Conservation (phyloP, 2,888 invertebrate species). For the Drosophila neutralis region DNA sequence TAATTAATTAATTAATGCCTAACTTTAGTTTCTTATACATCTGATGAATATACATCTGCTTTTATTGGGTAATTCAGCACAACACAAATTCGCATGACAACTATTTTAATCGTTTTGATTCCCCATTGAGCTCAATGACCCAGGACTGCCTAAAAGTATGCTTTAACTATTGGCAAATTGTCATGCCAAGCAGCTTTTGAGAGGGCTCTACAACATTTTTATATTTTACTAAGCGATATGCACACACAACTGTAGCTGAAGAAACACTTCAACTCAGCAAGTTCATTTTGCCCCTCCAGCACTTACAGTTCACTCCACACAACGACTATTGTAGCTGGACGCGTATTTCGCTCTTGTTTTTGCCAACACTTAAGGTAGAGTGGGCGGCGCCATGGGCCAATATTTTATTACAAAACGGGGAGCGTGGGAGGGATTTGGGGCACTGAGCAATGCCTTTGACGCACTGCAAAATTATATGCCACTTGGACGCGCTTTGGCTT, state of each 20-base stretch:
- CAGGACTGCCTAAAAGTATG: constrained; percentile 61
- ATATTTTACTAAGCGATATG: constrained; percentile 28
- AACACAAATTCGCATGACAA: background rate
- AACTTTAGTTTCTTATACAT: background rate
- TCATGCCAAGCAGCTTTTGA: constrained; percentile 52
- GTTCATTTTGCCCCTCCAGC: background rate
- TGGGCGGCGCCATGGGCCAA: constrained; percentile 6
- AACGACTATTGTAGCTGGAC: constrained; percentile 47
- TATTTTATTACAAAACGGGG: constrained; percentile 31
- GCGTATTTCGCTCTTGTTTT: constrained; percentile 31
- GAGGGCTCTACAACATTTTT: constrained; percentile 18
- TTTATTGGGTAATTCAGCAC: background rate
- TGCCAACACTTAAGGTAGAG: constrained; percentile 15
- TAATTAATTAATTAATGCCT: background rate
- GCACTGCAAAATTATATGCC: constrained; percentile 63
- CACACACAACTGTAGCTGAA: constrained; percentile 40
- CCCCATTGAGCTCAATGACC: background rate
- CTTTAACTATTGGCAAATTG: constrained; percentile 36
- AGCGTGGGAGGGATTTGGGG: background rate
- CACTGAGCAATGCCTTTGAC: constrained; percentile 54
- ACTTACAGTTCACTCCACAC: background rate
- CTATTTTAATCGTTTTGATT: background rate
- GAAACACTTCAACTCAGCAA: background rate
- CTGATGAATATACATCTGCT: background rate
- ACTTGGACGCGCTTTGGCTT: constrained; percentile 52